Evolutionary conservation across 2,113 vertebrate genomes (phyloP).

Genomic region (Rhinopithecus roxellana): DNA sequence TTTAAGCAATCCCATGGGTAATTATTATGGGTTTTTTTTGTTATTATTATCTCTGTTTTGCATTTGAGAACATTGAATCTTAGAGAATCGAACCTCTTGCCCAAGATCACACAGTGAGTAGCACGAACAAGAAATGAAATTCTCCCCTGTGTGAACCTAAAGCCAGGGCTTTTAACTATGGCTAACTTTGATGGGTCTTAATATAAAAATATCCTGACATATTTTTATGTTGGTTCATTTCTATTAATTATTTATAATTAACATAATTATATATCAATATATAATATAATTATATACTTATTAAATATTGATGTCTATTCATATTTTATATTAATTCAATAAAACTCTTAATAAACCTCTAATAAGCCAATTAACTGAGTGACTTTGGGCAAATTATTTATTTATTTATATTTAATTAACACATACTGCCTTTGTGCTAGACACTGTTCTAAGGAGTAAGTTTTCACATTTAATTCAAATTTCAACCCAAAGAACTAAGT

Average conservation of each 20-base stretch:
- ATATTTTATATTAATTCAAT: slow-evolving; percentile 64
- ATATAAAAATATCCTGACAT: neutral
- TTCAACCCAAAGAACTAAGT: neutral
- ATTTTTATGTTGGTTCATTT: slow-evolving; percentile 32
- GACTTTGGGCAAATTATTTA: slow-evolving; percentile 40
- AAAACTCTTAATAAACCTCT: slow-evolving; percentile 45
- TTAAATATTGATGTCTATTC: slow-evolving; percentile 18
- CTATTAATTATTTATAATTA: slow-evolving; percentile 52
- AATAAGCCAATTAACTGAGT: slow-evolving; percentile 61
- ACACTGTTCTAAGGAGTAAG: neutral
- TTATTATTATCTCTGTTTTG: neutral
- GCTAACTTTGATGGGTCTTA: neutral
- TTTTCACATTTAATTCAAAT: slow-evolving; percentile 33
- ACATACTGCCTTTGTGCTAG: neutral
- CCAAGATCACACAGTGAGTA: neutral
- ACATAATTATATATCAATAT: neutral
- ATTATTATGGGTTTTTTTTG: neutral
- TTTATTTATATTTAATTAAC: slow-evolving; percentile 68
- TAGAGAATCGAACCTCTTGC: neutral
- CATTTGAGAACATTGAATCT: neutral
- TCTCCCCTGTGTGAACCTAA: neutral
- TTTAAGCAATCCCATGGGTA: neutral
- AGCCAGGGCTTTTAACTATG: neutral
- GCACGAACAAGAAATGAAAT: slow-evolving; percentile 2
- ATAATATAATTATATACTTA: too few species aligned